These are phyloP conservation scores for Agonopterix subpropinquella DNA, from an alignment of 2,888 invertebrate genomes.

Conservation along the genomic window DNA sequence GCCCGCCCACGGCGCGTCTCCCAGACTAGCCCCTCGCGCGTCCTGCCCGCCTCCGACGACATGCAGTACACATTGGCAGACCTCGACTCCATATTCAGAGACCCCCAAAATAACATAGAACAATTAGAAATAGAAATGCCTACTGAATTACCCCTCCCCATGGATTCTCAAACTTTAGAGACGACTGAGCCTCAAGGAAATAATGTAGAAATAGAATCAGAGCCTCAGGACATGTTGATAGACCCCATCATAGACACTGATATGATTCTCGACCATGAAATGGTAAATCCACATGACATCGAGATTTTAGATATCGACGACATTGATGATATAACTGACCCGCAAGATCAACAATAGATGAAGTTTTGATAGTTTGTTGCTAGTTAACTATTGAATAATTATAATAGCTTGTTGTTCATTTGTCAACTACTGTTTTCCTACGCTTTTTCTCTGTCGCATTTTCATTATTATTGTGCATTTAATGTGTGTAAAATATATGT, in stretches of 20 bases:
- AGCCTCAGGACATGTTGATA: not conserved
- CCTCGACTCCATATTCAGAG: conserved; percentile 45
- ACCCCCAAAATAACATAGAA: conserved; percentile 12
- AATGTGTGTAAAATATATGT: no score
- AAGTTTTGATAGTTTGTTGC: no score
- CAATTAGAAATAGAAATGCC: no score
- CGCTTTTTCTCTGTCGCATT: no score
- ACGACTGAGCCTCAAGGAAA: not conserved
- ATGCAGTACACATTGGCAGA: conserved; percentile 45
- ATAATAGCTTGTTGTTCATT: no score
- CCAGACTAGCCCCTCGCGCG: conserved; percentile 82
- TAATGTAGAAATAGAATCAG: not conserved
- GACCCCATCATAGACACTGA: not conserved
- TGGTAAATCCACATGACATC: not conserved
- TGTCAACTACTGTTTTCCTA: no score
- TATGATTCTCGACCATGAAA: not conserved
- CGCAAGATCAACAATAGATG: no score
- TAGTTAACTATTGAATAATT: no score
- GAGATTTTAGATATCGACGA: not conserved
- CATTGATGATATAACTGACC: not conserved
- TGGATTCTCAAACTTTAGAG: no score
- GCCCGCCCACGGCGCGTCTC: conserved; percentile 86
- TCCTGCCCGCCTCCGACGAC: conserved; percentile 36
- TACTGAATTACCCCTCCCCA: no score
- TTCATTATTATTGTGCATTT: no score